Percentiles rank a stretch among this genome's conserved stretches.
Conservation (phyloP, 23 tunicate species). For the Halocynthia aurantium region DNA sequence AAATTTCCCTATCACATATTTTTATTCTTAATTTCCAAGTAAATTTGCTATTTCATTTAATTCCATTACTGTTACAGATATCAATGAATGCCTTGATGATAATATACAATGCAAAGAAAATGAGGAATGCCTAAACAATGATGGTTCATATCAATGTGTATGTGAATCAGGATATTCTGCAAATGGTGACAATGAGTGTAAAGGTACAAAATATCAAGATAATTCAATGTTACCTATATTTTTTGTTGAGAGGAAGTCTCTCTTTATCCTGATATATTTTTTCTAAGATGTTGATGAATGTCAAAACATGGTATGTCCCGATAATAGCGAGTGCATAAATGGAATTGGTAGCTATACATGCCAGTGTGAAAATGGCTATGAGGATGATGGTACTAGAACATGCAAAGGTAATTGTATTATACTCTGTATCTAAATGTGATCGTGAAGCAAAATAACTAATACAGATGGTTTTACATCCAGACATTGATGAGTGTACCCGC, state of each 20-base stretch:
- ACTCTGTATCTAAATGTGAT: not conserved
- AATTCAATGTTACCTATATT: not conserved
- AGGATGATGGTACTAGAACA: not conserved
- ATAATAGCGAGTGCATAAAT: slow-evolving; percentile 7
- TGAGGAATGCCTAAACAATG: slow-evolving; percentile 20
- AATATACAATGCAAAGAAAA: slow-evolving; percentile 20
- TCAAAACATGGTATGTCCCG: not conserved
- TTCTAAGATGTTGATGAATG: slow-evolving; percentile 28
- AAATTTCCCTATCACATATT: too few species aligned
- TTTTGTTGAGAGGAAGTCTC: not conserved
- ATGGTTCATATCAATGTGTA: slow-evolving; percentile 2
- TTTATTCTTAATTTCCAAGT: too few species aligned
- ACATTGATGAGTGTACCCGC: slow-evolving; percentile 28
- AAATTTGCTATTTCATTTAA: not conserved
- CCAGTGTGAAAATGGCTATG: not conserved
- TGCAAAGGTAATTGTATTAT: not conserved
- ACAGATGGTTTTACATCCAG: not conserved
- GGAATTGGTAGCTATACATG: not conserved
- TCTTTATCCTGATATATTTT: not conserved
- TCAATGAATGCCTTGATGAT: slow-evolving; percentile 31
- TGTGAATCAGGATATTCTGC: slow-evolving; percentile 35
- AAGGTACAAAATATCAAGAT: slow-evolving; percentile 6
- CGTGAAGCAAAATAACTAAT: not conserved
- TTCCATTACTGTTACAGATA: not conserved
- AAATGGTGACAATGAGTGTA: slow-evolving; percentile 20